Percentiles rank a stretch among this genome's conserved stretches.
Evolutionary conservation across 1,140 invertebrate genomes (phyloP).

Genomic region (Gryon sp.): DNA sequence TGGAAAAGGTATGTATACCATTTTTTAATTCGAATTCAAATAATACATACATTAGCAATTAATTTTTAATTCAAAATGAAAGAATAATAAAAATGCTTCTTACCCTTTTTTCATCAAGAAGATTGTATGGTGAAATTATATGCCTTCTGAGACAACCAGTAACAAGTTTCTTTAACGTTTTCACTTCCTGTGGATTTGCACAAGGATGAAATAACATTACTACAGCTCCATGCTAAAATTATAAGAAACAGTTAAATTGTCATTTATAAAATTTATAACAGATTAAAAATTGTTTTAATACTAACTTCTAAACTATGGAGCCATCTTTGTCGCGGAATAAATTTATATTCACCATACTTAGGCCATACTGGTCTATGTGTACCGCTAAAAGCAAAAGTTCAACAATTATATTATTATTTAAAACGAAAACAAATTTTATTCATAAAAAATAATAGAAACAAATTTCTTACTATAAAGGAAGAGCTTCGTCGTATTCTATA

Average conservation of each 20-base stretch:
- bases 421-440: no score
- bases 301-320: conserved; percentile 89
- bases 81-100: no score
- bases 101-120: conserved; percentile 83
- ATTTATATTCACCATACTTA: conserved; percentile 90
- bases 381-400: conserved; percentile 82
- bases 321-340: conserved; percentile 90
- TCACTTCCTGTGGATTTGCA: conserved; percentile 84
- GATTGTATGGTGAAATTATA: conserved; percentile 88
- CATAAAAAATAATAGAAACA: no score
- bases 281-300: background rate
- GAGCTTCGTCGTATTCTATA: conserved; percentile 83
- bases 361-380: conserved; percentile 90
- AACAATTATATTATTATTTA: background rate
- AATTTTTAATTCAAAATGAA: no score
- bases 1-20: no score
- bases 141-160: conserved; percentile 87
- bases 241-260: no score
- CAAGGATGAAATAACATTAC: conserved; percentile 95
- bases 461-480: conserved; percentile 80
- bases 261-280: background rate
- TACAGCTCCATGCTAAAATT: conserved; percentile 87
- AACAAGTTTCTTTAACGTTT: conserved; percentile 83
- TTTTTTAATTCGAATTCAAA: no score
- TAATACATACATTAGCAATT: no score